Conservation (phyloP, 53 echinoderm and acorn worm genomes). For the Arbacia lixula region DNA sequence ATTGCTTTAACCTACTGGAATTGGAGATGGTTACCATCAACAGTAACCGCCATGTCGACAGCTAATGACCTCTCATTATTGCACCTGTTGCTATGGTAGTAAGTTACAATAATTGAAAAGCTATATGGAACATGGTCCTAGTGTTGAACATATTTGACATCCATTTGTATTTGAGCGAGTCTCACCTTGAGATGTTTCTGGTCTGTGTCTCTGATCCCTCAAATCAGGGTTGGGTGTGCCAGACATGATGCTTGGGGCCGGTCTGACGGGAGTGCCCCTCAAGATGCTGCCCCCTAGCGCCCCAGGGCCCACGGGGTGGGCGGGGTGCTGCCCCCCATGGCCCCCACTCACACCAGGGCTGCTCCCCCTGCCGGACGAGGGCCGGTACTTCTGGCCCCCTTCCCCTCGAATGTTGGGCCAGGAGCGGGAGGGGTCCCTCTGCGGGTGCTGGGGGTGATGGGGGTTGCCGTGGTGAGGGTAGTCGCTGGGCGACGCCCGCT, state of each 20-base stretch:
- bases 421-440: constrained; percentile 17
- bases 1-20: too few species aligned
- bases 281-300: constrained; percentile 78
- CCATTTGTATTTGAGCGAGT: not conserved
- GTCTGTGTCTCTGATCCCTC: constrained; percentile 61
- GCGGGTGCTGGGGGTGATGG: constrained; percentile 15
- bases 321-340: too few species aligned
- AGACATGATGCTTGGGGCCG: constrained; percentile 74
- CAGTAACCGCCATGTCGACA: too few species aligned
- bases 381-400: constrained; percentile 41
- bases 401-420: constrained; percentile 31
- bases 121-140: too few species aligned
- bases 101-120: too few species aligned
- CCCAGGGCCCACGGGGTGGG: not conserved
- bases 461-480: constrained; percentile 31
- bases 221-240: constrained; percentile 88
- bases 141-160: too few species aligned
- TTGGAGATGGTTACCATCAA: too few species aligned
- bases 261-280: constrained; percentile 82
- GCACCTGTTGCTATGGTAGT: too few species aligned
- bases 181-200: constrained; percentile 53
- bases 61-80: too few species aligned
- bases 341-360: constrained; percentile 47
- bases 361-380: constrained; percentile 52
- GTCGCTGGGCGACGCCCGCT: constrained; percentile 44